Conservation (phyloP, 1,140 invertebrate genomes). For the Drosophila pruinosa region DNA sequence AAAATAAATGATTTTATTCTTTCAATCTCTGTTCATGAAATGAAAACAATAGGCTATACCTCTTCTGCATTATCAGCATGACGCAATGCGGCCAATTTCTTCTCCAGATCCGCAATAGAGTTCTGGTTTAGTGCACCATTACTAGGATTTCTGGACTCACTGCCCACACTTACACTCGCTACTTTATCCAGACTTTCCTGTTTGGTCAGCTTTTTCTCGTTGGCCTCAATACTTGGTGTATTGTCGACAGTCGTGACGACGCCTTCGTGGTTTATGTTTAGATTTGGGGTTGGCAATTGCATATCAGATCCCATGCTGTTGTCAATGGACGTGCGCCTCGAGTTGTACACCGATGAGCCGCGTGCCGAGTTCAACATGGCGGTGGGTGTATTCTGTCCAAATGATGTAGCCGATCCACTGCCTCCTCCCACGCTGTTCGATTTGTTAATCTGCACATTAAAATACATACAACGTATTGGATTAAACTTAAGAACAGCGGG, state of each 20-base stretch:
- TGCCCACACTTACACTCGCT: constrained; percentile 22
- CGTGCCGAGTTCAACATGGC: constrained; percentile 65
- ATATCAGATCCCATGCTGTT: constrained; percentile 73
- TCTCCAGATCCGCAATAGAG: constrained; percentile 78
- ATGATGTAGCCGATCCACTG: constrained; percentile 28
- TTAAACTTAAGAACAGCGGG: not conserved
- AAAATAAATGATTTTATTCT: not conserved
- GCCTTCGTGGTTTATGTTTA: constrained; percentile 53
- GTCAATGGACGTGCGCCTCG: constrained; percentile 77
- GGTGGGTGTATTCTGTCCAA: constrained; percentile 72
- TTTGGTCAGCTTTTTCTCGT: constrained; percentile 61
- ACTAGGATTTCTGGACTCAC: constrained; percentile 46
- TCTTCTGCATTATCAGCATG: constrained; percentile 67
- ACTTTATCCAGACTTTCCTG: constrained; percentile 72
- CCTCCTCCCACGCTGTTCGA: constrained; percentile 39
- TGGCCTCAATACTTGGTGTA: constrained; percentile 43
- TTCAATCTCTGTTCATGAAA: not conserved
- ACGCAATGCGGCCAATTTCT: constrained; percentile 76
- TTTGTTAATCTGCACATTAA: constrained; percentile 45
- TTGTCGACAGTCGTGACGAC: constrained; percentile 28
- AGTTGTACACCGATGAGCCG: constrained; percentile 79
- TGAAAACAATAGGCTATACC: constrained; percentile 23
- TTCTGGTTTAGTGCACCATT: constrained; percentile 70
- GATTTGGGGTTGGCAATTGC: constrained; percentile 55
- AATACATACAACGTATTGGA: not conserved